These are phyloP conservation scores for Drosophila lacteicornis DNA, from an alignment of 1,140 invertebrate species.

Conservation along the genomic window DNA sequence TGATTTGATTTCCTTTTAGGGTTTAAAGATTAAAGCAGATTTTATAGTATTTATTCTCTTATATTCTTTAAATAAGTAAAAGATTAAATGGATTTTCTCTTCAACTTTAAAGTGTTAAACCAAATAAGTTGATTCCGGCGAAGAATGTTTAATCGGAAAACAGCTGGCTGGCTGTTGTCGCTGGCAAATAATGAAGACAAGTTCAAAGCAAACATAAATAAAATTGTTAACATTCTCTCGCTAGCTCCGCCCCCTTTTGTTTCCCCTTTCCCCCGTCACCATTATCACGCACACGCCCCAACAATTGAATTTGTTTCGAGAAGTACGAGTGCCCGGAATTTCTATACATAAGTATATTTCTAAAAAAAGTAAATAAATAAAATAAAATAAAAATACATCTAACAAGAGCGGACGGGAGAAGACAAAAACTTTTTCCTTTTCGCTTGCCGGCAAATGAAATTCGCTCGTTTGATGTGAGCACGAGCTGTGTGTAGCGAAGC, in stretches of 20 bases:
- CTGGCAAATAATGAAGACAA: constrained; percentile 75
- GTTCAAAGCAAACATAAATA: constrained; percentile 84
- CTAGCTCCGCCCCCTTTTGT: constrained; percentile 22
- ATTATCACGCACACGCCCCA: constrained; percentile 60
- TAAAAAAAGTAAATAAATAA: constrained; percentile 37
- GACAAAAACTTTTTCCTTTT: constrained; percentile 76
- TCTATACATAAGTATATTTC: constrained; percentile 50
- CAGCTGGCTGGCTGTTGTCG: constrained; percentile 35
- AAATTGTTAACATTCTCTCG: constrained; percentile 79
- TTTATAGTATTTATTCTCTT: too few relatives aligned
- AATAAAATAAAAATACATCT: constrained; percentile 20
- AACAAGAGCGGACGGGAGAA: constrained; percentile 25
- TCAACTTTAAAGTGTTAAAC: constrained; percentile 8
- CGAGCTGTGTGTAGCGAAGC: constrained; percentile 34
- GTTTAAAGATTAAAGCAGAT: too few relatives aligned
- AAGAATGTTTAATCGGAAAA: constrained; percentile 17
- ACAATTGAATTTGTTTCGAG: constrained; percentile 71
- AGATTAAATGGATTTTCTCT: too few relatives aligned
- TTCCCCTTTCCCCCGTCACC: neutral
- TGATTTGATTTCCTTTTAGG: neutral
- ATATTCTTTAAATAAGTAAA: too few relatives aligned
- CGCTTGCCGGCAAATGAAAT: constrained; percentile 77
- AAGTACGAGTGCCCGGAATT: constrained; percentile 26
- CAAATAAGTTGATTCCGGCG: constrained; percentile 9
- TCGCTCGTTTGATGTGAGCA: constrained; percentile 80